Evolutionary conservation across 2,888 invertebrate genomes (phyloP).

Genomic region (Rhyacophila evoluta): DNA sequence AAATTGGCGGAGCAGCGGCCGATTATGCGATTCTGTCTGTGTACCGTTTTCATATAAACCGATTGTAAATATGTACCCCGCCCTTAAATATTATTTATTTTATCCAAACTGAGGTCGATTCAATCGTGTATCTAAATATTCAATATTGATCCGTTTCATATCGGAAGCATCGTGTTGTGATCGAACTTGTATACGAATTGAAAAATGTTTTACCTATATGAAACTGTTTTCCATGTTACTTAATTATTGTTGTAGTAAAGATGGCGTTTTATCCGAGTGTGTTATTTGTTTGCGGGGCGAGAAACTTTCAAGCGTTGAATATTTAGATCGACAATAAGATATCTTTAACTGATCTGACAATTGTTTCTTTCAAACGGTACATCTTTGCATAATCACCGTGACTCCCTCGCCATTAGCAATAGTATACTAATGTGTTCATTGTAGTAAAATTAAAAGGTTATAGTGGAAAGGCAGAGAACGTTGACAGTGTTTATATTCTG

Average conservation of each 20-base stretch:
- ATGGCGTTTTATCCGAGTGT: conserved; percentile 31
- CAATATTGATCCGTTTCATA: conserved; percentile 3
- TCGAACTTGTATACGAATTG: conserved; percentile 51
- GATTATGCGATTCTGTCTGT: not conserved
- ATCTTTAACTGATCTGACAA: not conserved
- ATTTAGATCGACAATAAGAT: conserved; percentile 11
- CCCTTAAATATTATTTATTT: conserved; percentile 13
- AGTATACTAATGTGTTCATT: conserved; percentile 55
- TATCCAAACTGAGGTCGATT: not conserved
- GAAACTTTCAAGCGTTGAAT: conserved; percentile 28
- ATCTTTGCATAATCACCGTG: conserved; percentile 44
- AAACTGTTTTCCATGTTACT: conserved; percentile 45
- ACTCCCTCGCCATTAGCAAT: conserved; percentile 53
- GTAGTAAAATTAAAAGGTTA: conserved; percentile 50
- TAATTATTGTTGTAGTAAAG: conserved; percentile 38
- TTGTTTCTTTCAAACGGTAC: not conserved
- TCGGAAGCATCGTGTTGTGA: conserved; percentile 44
- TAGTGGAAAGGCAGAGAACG: conserved; percentile 40
- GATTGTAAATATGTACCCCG: not conserved
- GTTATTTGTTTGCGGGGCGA: conserved; percentile 26
- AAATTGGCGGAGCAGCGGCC: not conserved
- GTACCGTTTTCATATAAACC: not conserved
- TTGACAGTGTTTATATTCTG: conserved; percentile 36
- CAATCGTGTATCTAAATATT: not conserved
- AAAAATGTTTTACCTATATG: conserved; percentile 40